These are phyloP conservation scores for Ceuthmochares aereus DNA, from an alignment of 2,113 vertebrate genomes.

Conservation along the genomic window DNA sequence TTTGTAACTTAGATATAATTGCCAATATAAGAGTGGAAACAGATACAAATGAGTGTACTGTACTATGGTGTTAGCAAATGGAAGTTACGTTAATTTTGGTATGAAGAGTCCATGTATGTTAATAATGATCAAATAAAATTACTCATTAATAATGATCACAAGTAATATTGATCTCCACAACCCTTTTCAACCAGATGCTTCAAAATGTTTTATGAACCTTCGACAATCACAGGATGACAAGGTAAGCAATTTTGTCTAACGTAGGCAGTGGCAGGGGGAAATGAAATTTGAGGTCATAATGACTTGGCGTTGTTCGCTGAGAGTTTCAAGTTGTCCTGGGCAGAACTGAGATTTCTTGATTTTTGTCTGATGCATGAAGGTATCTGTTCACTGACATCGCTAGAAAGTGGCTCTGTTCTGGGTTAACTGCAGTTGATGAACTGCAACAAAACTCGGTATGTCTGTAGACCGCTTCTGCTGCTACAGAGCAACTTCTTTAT, in stretches of 20 bases:
- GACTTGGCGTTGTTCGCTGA: accelerated
- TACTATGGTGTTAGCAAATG: neutral
- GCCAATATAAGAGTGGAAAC: neutral
- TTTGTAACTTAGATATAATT: neutral
- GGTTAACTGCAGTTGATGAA: neutral
- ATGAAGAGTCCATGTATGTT: neutral
- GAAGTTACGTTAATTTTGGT: neutral
- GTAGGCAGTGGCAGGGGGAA: neutral
- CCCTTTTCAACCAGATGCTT: neutral
- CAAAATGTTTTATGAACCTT: neutral
- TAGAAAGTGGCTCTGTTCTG: neutral
- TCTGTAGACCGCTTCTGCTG: neutral
- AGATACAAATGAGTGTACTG: neutral
- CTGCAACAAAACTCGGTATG: neutral
- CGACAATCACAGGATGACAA: neutral
- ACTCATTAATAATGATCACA: neutral
- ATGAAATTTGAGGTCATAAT: neutral
- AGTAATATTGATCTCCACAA: neutral
- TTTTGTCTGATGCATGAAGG: neutral
- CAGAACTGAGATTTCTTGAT: neutral
- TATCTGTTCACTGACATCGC: neutral
- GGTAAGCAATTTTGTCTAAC: neutral
- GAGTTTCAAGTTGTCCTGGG: neutral
- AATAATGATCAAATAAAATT: conserved; percentile 1
- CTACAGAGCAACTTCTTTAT: neutral